phyloP scores from a whole-genome alignment of 1,140 invertebrate genomes.

The Caenorhabditis latens region DNA sequence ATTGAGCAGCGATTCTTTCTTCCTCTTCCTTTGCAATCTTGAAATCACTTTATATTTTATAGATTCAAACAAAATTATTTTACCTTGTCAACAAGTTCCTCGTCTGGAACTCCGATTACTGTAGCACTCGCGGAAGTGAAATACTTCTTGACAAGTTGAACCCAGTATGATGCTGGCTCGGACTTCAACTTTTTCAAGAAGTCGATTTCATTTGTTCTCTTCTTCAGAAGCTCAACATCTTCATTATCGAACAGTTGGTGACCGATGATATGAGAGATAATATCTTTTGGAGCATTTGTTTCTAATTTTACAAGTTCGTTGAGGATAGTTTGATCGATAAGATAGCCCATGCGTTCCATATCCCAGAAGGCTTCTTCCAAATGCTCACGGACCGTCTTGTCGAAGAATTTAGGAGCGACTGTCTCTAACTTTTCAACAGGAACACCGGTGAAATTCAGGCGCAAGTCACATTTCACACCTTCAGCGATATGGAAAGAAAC shows the following conservation, averaged over 20 bases:
- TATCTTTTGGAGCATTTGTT: constrained; percentile 81
- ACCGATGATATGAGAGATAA: constrained; percentile 85
- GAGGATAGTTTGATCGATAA: constrained; percentile 84
- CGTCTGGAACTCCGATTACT: constrained; percentile 79
- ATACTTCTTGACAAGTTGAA: constrained; percentile 83
- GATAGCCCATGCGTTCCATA: constrained; percentile 84
- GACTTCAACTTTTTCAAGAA: constrained; percentile 82
- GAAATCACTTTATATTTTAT: constrained; percentile 79
- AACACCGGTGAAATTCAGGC: constrained; percentile 85
- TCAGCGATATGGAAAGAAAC: constrained; percentile 79
- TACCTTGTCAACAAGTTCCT: constrained; percentile 80
- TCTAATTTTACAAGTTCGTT: constrained; percentile 78
- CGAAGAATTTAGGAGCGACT: constrained; percentile 81
- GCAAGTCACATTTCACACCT: constrained; percentile 80
- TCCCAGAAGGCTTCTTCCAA: constrained; percentile 82
- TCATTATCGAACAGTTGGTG: constrained; percentile 87
- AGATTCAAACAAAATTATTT: constrained; percentile 59
- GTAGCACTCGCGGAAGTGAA: constrained; percentile 81
- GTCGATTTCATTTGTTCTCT: constrained; percentile 82
- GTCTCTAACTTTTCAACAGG: constrained; percentile 82
- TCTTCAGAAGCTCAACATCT: constrained; percentile 85
- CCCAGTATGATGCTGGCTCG: constrained; percentile 84
- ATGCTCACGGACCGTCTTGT: constrained; percentile 67
- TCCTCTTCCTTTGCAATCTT: constrained; percentile 78
- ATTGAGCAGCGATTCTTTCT: constrained; percentile 82